A percentile compares a stretch with the other conserved stretches of the same genome.
phyloP scores from a whole-genome alignment of 1,140 invertebrate species.

The Ditylenchus dipsaci region DNA sequence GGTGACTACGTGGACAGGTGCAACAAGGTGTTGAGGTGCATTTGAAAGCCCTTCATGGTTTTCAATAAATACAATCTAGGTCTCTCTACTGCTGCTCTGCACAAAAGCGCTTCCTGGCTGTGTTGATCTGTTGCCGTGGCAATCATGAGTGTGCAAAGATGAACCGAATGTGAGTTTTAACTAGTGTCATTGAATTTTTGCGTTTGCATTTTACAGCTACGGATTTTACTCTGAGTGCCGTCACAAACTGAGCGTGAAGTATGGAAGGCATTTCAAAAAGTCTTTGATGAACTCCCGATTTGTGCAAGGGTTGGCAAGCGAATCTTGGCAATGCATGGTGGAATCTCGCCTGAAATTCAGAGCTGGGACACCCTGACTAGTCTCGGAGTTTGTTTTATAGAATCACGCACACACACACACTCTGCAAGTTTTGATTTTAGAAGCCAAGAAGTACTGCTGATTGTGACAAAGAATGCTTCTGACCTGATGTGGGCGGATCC shows the following conservation, averaged over 20 bases:
- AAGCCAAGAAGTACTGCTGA: too few species aligned
- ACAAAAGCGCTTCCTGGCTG: constrained; percentile 15
- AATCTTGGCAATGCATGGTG: constrained; percentile 29
- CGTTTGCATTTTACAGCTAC: background rate
- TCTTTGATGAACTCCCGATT: constrained; percentile 33
- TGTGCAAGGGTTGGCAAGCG: constrained; percentile 13
- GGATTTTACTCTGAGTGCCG: constrained; percentile 30
- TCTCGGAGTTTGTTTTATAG: too few species aligned
- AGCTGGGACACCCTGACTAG: too few species aligned
- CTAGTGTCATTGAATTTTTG: background rate
- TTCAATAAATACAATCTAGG: too few species aligned
- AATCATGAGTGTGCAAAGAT: constrained; percentile 32
- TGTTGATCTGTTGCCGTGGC: constrained; percentile 24
- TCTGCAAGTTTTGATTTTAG: too few species aligned
- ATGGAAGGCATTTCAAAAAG: constrained; percentile 27
- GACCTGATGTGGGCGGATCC: constrained; percentile 30
- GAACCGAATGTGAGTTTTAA: background rate
- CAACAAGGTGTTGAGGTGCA: constrained; percentile 64
- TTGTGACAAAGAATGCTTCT: constrained; percentile 8
- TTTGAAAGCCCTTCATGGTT: background rate
- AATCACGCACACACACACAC: too few species aligned
- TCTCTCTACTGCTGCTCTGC: constrained; percentile 21
- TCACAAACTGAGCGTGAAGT: background rate
- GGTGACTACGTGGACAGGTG: constrained; percentile 30
- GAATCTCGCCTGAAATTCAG: constrained; percentile 21